Conservation (phyloP, 2,113 vertebrate genomes). For the Glaucomys volans region DNA sequence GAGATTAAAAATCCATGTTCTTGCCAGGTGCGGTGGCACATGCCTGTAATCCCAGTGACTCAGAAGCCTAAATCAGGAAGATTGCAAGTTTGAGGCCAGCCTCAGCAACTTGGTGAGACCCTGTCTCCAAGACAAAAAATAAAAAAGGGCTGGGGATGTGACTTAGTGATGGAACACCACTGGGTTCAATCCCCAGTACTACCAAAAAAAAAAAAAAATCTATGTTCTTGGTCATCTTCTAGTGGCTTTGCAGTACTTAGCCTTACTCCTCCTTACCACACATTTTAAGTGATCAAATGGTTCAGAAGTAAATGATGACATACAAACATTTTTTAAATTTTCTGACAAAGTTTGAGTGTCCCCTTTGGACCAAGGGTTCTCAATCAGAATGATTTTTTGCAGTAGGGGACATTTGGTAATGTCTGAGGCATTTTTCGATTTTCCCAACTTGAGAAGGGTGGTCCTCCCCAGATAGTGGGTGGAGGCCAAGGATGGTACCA, state of each 20-base stretch:
- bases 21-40: neutral
- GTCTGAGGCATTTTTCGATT: neutral
- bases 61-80: neutral
- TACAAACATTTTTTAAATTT: constrained; percentile 1
- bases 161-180: no score
- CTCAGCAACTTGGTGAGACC: neutral
- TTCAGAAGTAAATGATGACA: neutral
- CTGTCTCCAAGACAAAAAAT: neutral
- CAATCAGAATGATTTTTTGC: neutral
- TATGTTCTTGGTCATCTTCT: neutral
- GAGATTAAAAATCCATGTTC: neutral
- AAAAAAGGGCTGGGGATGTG: neutral
- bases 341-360: neutral
- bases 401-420: neutral
- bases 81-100: neutral
- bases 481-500: neutral
- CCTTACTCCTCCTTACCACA: neutral
- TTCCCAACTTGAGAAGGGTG: neutral
- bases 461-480: neutral
- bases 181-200: no score
- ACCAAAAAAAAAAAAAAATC: no score
- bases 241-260: neutral
- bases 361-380: neutral
- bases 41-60: neutral
- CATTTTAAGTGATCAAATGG: neutral